Percentiles rank a stretch among this genome's conserved stretches.
Evolutionary conservation across 2,113 vertebrate genomes (phyloP).

Genomic region (Manacus vitellinus): DNA sequence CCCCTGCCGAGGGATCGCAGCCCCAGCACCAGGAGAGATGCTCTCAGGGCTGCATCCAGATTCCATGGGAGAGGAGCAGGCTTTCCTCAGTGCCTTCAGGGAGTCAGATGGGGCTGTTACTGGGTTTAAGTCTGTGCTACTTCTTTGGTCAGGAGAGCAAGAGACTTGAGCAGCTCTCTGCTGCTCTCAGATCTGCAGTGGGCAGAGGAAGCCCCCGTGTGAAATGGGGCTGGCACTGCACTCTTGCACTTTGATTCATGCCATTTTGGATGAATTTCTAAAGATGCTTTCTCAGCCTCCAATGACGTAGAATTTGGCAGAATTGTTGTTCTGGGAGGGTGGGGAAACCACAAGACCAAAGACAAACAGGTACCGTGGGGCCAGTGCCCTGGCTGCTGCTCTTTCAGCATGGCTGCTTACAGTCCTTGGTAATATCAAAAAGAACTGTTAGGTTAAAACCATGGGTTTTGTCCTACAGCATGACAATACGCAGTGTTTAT

Average conservation of each 20-base stretch:
- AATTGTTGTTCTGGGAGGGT: neutral
- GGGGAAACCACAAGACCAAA: neutral
- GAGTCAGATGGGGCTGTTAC: neutral
- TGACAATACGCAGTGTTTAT: neutral
- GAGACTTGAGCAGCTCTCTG: conserved; percentile 24
- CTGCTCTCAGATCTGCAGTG: neutral
- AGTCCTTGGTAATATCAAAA: conserved; percentile 14
- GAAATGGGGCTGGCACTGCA: neutral
- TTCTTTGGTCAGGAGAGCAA: conserved; percentile 72
- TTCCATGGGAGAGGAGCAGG: neutral
- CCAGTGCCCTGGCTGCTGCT: conserved; percentile 26
- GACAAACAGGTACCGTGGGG: neutral
- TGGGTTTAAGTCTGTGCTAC: neutral
- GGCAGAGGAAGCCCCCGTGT: neutral
- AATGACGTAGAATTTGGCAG: neutral
- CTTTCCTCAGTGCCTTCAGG: neutral
- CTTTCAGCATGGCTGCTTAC: conserved; percentile 6
- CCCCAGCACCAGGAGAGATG: neutral
- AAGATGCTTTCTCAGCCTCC: neutral
- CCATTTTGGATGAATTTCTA: neutral
- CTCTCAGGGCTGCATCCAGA: neutral
- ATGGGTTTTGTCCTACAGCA: neutral
- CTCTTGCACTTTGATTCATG: neutral
- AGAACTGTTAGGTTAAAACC: conserved; percentile 36
- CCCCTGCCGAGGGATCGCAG: accelerated